Evolutionary conservation across 1,140 invertebrate genomes (phyloP), one percentile per base, ranked within the genome.

Genomic region (Bombus affinis): DNA sequence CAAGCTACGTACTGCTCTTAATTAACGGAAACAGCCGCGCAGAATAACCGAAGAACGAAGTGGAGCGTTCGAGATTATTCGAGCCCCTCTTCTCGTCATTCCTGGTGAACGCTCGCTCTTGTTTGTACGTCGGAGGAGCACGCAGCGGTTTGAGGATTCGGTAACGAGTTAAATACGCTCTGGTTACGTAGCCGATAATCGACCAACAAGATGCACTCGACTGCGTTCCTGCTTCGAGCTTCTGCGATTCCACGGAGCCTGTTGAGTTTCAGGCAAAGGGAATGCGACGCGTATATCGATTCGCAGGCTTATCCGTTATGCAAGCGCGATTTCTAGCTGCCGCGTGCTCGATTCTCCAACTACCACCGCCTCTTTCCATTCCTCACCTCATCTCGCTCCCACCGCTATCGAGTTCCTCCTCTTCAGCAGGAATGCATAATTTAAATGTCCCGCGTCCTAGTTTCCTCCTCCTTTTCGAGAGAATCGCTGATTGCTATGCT

Each of bases 391-490:
- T 65, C 59, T 57, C 47, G 32, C 25, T 57, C 47, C n/a, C 81
- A 18, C 84, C 81, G 79, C 74, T 35, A 68, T 89, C 87, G 66
- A 72, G 53, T 39, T 89, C 83, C 75, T 42, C 76, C 81, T 84
- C 76, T 82, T 83, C 83, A 70, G 68, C 59, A 71, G 86, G 88
- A 90, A 90, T 92, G 90, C 91, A 92, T 92, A 92, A 92, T 92
- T 92, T 91, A 92, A 92, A 91, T 89, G 89, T 89, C 89, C 81
- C 87, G 88, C 92, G 92, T 89, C 90, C 92, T 81, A 92, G 88
- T 92, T 92, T 92, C 85, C 72, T 86, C 62, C 87, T 81, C 65
- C 82, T 80, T 77, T 85, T 86, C 74, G 66, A 76, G 82, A 72
- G 87, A 81, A 89, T 86, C 79, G 86, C 87, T 90, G 91, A 92